Conservation (phyloP, 1,140 invertebrate species). For the Triops cancriformis region DNA sequence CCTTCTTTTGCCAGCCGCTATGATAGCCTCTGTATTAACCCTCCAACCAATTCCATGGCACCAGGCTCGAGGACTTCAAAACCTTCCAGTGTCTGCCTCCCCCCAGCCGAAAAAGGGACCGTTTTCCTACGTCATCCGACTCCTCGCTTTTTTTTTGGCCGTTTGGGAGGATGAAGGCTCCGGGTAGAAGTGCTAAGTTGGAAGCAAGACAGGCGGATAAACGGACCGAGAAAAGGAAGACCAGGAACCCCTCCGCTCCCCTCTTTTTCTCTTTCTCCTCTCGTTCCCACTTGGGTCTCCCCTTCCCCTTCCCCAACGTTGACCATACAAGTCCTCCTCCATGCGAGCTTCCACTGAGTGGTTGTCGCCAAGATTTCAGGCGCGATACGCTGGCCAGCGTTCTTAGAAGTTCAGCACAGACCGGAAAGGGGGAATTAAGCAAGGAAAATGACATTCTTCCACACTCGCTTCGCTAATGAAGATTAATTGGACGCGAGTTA, state of each 20-base stretch:
- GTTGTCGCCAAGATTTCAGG: background rate
- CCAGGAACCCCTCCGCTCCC: background rate
- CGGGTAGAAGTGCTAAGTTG: background rate
- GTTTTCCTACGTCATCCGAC: background rate
- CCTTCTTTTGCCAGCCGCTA: background rate
- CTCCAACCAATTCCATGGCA: background rate
- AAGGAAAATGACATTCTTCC: background rate
- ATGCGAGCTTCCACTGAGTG: background rate
- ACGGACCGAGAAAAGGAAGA: background rate
- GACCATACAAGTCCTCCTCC: background rate
- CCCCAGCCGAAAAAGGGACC: background rate
- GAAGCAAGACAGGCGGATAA: conserved; percentile 10
- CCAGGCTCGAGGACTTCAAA: no score
- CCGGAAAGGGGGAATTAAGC: background rate
- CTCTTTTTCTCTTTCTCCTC: background rate
- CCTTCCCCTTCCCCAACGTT: background rate
- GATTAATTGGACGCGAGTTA: background rate
- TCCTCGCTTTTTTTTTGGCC: background rate
- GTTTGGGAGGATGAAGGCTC: background rate
- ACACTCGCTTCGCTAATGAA: background rate
- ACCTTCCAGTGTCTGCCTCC: background rate
- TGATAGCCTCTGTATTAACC: background rate
- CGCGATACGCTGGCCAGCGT: background rate
- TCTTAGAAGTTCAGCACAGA: background rate
- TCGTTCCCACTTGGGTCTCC: no score